A percentile compares a stretch with the other conserved stretches of the same genome.
These are phyloP conservation scores for Psammodynastes pulverulentus DNA, from an alignment of 2,113 vertebrate species.

Conservation along the genomic window DNA sequence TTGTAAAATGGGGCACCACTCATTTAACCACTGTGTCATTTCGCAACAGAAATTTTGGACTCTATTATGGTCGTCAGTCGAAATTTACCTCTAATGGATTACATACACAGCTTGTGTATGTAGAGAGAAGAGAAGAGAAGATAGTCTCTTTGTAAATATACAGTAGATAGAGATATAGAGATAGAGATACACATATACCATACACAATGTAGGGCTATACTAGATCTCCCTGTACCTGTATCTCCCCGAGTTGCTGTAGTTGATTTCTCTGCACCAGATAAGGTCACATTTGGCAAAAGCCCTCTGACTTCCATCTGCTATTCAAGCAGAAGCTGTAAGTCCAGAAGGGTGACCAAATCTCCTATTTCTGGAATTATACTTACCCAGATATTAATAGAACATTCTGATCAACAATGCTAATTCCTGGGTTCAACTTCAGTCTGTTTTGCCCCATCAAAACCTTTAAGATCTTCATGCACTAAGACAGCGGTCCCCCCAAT, in stretches of 20 bases:
- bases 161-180: not conserved
- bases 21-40: not conserved
- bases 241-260: not conserved
- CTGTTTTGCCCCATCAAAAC: not conserved
- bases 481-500: no score
- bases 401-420: not conserved
- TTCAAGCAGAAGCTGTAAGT: not conserved
- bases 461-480: not conserved
- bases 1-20: not conserved
- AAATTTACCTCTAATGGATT: not conserved
- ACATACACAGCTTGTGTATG: not conserved
- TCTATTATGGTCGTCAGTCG: not conserved
- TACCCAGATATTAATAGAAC: not conserved
- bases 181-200: not conserved
- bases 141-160: not conserved
- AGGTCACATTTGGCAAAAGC: not conserved
- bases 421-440: not conserved
- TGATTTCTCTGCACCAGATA: not conserved
- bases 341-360: not conserved
- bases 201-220: not conserved
- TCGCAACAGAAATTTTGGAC: not conserved
- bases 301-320: not conserved
- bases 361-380: not conserved
- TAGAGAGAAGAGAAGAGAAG: no score
- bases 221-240: no score